phyloP scores from a whole-genome alignment of 2,888 invertebrate genomes.

The Biston stratarius region DNA sequence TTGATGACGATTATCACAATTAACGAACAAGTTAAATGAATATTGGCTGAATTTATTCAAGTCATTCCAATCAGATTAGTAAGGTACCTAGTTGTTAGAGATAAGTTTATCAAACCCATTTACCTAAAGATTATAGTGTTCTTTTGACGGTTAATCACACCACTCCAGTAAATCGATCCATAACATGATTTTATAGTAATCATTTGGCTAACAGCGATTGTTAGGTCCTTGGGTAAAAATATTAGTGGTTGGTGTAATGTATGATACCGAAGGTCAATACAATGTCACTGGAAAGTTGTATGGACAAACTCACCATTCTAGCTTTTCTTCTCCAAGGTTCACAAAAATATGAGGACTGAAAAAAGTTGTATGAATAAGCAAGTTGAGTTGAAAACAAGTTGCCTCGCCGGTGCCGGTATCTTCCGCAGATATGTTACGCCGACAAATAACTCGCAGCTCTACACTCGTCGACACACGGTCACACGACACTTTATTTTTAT shows the following conservation, averaged over 20 bases:
- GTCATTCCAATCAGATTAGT: constrained; percentile 20
- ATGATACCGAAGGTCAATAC: constrained; percentile 69
- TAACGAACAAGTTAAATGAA: constrained; percentile 15
- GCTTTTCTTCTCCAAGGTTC: constrained; percentile 23
- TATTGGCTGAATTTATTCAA: constrained; percentile 19
- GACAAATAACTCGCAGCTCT: neutral
- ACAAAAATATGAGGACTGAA: constrained; percentile 4
- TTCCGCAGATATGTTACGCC: constrained; percentile 4
- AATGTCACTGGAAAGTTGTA: constrained; percentile 71
- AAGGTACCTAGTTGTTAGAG: constrained; percentile 5
- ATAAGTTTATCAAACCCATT: constrained; percentile 29
- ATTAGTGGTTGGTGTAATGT: neutral
- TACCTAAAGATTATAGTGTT: neutral
- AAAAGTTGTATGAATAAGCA: constrained; percentile 14
- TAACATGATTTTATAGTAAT: neutral
- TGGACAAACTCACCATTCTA: constrained; percentile 68
- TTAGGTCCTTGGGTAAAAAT: neutral
- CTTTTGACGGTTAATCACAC: constrained; percentile 1
- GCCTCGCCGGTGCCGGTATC: constrained; percentile 24
- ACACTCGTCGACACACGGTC: neutral
- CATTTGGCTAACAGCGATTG: neutral
- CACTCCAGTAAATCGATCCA: neutral
- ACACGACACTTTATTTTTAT: constrained; percentile 19
- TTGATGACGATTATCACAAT: constrained; percentile 4
- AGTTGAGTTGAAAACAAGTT: neutral